phyloP scores from a whole-genome alignment of 2,888 invertebrate species.

The Lithophane ornitopus region DNA sequence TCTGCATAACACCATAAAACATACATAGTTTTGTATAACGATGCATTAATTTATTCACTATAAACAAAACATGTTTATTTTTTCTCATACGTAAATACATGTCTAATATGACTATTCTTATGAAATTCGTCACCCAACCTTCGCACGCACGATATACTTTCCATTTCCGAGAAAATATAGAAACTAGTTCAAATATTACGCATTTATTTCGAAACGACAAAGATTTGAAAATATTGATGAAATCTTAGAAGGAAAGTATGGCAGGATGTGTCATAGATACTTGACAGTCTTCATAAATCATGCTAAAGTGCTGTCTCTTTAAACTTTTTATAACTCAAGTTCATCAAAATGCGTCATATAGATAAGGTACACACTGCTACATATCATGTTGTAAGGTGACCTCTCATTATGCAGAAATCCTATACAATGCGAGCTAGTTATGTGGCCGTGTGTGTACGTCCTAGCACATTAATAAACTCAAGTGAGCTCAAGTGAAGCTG shows the following conservation, averaged over 20 bases:
- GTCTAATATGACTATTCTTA: constrained; percentile 7
- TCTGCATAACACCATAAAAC: neutral
- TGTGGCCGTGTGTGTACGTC: neutral
- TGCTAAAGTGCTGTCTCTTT: neutral
- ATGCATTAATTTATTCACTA: neutral
- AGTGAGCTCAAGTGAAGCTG: neutral
- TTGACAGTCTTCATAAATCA: neutral
- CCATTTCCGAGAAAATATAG: constrained; percentile 43
- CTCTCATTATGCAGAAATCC: too few species aligned
- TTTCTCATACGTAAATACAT: neutral
- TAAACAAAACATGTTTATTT: constrained; percentile 1
- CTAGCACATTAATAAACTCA: neutral
- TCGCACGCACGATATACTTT: constrained; percentile 35
- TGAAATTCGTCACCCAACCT: constrained; percentile 35
- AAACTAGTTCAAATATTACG: constrained; percentile 52
- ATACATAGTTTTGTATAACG: constrained; percentile 7
- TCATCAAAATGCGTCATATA: neutral
- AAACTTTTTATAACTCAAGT: neutral
- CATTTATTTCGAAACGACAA: constrained; percentile 27
- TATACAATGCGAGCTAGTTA: too few species aligned
- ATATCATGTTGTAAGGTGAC: too few species aligned
- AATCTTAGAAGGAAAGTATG: constrained; percentile 32
- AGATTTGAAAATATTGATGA: constrained; percentile 25
- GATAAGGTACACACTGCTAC: too few species aligned
- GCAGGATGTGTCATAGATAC: constrained; percentile 29